Evolutionary conservation across 2,797 vertebrate species (phyloP).

Genomic region (Ibycter americanus): DNA sequence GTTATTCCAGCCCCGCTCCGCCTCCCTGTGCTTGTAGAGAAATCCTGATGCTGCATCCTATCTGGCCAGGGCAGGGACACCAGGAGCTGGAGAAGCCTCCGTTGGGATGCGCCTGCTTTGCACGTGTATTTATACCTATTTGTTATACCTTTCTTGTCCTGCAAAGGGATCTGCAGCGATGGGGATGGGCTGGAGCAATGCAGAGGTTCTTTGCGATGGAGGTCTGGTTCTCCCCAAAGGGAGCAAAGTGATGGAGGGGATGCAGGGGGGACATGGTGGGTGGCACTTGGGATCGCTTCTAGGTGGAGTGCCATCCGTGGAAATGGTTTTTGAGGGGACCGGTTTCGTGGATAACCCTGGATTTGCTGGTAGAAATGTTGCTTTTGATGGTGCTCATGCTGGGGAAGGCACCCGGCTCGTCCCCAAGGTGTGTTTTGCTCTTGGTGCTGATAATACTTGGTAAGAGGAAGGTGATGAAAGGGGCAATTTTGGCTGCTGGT

Average conservation of each 20-base stretch:
- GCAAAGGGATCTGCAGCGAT: fast-evolving
- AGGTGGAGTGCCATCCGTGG: fast-evolving
- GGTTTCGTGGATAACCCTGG: background rate
- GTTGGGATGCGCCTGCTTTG: fast-evolving
- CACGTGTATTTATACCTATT: background rate
- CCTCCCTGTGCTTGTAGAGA: background rate
- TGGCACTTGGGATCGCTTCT: background rate
- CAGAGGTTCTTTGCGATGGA: fast-evolving
- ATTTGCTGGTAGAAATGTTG: fast-evolving
- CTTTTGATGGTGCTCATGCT: fast-evolving
- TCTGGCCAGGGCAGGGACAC: background rate
- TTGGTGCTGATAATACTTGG: background rate
- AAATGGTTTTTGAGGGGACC: fast-evolving
- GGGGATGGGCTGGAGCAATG: background rate
- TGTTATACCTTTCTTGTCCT: background rate
- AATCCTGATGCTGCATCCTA: background rate
- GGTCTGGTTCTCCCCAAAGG: background rate
- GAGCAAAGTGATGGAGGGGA: background rate
- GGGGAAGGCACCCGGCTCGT: background rate
- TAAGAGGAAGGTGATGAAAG: background rate
- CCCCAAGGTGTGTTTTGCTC: background rate
- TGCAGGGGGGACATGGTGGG: no score
- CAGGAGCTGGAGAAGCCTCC: fast-evolving
- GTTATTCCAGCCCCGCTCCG: background rate
- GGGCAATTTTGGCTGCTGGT: fast-evolving